phyloP scores from a whole-genome alignment of 2,797 vertebrate species.

The Todus mexicanus region DNA sequence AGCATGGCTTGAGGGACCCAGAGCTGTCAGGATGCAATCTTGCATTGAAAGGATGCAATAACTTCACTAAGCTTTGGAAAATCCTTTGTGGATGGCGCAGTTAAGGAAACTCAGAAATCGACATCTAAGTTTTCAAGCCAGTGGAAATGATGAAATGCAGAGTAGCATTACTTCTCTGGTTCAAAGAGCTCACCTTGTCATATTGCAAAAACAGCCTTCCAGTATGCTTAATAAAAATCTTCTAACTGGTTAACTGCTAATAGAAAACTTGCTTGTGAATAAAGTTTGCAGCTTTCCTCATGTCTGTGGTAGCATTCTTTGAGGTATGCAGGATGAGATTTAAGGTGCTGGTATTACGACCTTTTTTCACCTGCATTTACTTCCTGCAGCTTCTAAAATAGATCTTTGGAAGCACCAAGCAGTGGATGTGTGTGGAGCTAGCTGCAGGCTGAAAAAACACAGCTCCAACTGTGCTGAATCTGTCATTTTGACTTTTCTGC shows the following conservation, averaged over 20 bases:
- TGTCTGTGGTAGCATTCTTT: neutral
- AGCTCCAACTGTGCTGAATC: neutral
- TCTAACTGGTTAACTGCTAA: neutral
- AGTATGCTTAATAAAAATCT: neutral
- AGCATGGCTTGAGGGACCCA: neutral
- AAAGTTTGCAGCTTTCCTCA: neutral
- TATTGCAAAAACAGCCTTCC: neutral
- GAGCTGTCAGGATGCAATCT: neutral
- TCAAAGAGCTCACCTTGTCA: neutral
- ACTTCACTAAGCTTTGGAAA: neutral
- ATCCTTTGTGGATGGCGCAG: neutral
- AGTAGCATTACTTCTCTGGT: neutral
- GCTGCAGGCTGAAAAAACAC: neutral
- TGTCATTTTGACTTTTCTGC: neutral
- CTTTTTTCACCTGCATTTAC: neutral
- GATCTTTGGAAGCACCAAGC: neutral
- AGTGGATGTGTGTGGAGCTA: neutral
- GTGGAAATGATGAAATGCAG: neutral
- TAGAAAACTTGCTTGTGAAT: neutral
- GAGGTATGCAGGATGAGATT: neutral
- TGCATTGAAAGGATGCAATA: neutral
- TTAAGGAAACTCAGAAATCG: neutral
- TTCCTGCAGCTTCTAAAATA: conserved; percentile 1
- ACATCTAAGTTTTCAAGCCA: neutral
- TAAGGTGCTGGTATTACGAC: neutral